phyloP scores from a whole-genome alignment of 2,888 invertebrate genomes.

The Fissipunctia ypsillon region DNA sequence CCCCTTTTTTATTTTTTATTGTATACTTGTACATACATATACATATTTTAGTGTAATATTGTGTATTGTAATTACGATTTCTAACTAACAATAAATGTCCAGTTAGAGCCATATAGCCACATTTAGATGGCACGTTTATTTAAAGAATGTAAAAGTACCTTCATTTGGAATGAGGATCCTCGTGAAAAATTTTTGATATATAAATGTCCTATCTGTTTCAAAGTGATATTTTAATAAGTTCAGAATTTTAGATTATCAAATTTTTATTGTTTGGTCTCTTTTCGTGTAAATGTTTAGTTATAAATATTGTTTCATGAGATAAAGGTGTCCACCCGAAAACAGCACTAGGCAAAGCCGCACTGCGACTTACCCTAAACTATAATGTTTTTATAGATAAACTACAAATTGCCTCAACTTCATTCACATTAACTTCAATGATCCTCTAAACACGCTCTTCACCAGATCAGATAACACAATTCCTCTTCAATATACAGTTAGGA shows the following conservation, averaged over 20 bases:
- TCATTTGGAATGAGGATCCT: conserved; percentile 1
- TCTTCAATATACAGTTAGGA: conserved; percentile 15
- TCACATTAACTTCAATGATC: not conserved
- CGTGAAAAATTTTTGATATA: too few relatives aligned
- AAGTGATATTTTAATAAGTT: not conserved
- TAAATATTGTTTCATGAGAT: not conserved
- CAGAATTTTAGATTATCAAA: not conserved
- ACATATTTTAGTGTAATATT: too few relatives aligned
- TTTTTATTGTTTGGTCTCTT: not conserved
- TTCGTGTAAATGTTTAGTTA: not conserved
- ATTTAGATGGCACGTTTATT: conserved; percentile 25
- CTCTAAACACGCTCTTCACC: not conserved
- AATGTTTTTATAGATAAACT: too few relatives aligned
- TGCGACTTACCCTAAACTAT: not conserved
- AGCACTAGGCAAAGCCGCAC: not conserved
- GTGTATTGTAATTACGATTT: too few relatives aligned
- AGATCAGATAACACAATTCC: not conserved
- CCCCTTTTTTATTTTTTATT: too few relatives aligned
- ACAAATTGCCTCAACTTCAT: too few relatives aligned
- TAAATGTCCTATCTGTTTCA: too few relatives aligned
- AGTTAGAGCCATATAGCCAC: too few relatives aligned
- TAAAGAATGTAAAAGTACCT: conserved; percentile 10
- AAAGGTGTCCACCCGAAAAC: not conserved
- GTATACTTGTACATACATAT: too few relatives aligned
- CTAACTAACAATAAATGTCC: too few relatives aligned